Percentiles rank a stretch among this genome's conserved stretches.
Evolutionary conservation across 2,113 vertebrate genomes (phyloP).

Genomic region (Vireo altiloquus): DNA sequence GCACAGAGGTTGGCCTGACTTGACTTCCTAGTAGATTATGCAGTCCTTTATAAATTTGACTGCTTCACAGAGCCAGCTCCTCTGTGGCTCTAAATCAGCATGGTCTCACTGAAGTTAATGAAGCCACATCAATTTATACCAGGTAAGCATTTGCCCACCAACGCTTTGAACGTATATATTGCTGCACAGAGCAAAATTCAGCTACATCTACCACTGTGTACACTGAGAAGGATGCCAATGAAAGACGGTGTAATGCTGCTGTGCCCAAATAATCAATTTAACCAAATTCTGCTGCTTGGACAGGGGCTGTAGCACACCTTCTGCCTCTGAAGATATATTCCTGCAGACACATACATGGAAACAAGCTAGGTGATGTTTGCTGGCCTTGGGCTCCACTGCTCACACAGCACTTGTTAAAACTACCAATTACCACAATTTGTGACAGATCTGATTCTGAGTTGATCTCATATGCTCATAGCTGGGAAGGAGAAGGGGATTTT

Average conservation of each 20-base stretch:
- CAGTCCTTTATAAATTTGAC: constrained; percentile 43
- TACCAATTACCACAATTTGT: background rate
- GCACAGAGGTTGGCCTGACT: constrained; percentile 21
- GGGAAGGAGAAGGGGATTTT: background rate
- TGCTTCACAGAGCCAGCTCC: constrained; percentile 9
- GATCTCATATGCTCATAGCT: background rate
- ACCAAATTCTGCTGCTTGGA: background rate
- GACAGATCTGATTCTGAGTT: background rate
- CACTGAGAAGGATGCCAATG: background rate
- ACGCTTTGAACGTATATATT: background rate
- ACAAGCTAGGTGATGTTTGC: background rate
- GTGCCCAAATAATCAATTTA: background rate
- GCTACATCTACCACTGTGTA: background rate
- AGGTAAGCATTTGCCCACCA: constrained; percentile 21
- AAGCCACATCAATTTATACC: constrained; percentile 39
- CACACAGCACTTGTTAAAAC: background rate
- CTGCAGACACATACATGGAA: background rate
- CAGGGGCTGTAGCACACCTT: background rate
- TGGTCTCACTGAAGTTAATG: constrained; percentile 41
- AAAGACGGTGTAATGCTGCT: background rate
- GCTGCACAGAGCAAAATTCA: background rate
- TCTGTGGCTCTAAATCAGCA: constrained; percentile 44
- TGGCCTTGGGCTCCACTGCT: background rate
- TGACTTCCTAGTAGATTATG: constrained; percentile 47
- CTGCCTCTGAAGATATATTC: background rate